Percentiles rank a stretch among this genome's conserved stretches.
Evolutionary conservation across 1,140 invertebrate species (phyloP).

Genomic region (Phthorimaea operculella): DNA sequence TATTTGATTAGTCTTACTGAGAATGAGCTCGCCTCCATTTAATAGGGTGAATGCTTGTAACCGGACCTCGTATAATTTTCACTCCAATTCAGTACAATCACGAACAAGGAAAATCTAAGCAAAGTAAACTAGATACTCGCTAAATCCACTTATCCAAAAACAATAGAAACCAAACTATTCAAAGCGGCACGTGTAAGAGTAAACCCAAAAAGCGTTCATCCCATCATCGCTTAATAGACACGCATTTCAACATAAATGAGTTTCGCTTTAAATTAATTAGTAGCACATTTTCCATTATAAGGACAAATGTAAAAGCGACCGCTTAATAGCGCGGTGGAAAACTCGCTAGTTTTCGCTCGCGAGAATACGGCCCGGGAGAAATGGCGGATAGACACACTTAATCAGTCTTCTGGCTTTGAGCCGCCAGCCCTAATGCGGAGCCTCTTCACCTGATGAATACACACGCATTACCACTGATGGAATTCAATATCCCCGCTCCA

Average conservation of each 20-base stretch:
- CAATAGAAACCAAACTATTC: conserved; percentile 13
- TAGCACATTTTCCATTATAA: conserved; percentile 67
- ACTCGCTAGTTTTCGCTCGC: conserved; percentile 67
- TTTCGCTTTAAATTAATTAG: conserved; percentile 67
- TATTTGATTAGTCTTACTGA: conserved; percentile 68
- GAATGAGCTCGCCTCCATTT: conserved; percentile 64
- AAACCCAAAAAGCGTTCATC: conserved; percentile 39
- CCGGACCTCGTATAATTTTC: conserved; percentile 61
- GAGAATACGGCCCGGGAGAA: conserved; percentile 65
- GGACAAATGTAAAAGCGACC: conserved; percentile 67
- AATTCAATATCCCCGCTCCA: conserved; percentile 59
- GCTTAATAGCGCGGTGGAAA: conserved; percentile 66
- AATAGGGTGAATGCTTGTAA: conserved; percentile 65
- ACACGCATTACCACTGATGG: conserved; percentile 38
- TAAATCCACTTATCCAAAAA: conserved; percentile 27
- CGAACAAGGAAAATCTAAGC: conserved; percentile 21
- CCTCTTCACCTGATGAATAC: conserved; percentile 61
- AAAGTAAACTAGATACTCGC: background rate
- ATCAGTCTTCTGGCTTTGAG: conserved; percentile 68
- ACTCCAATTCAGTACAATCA: conserved; percentile 31
- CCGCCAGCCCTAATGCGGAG: conserved; percentile 57
- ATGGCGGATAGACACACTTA: conserved; percentile 62
- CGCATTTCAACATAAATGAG: conserved; percentile 65
- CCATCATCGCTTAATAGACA: conserved; percentile 62
- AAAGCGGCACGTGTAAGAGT: conserved; percentile 9